Evolutionary conservation across 2,888 invertebrate genomes (phyloP), one percentile per base, ranked within the genome.

Genomic region (Zootermopsis nevadensis): DNA sequence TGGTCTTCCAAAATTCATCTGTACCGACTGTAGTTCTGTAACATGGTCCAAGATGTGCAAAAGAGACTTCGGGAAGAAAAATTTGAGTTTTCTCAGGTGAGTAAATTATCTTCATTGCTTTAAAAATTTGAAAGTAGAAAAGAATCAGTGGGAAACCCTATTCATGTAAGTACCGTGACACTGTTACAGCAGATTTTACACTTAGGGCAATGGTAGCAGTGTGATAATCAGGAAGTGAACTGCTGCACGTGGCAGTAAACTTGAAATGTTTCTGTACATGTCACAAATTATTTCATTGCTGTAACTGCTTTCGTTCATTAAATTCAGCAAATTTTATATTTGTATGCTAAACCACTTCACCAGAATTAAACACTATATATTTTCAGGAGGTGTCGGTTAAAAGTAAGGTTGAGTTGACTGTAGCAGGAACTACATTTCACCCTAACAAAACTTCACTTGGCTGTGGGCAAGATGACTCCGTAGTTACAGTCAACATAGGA

Each of bases 21-120:
- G 86, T 81, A 79, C 31, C 53, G 86, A 86, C 35, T 86, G 86
- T 83, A 85, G 80, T 86, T 86, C 82, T 86, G 85, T 84, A 83
- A 85, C 53, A 83, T 85, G 83, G 85, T 86, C 24, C 85, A 86
- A 84, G 82, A 84, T 76, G 86, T 85, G 19, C 86, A 86, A 69
- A 83, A 84, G 76, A 77, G 35, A 53, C 80, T 83, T 24, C 77
- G 80, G 42, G 35, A 80, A 27, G 84, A 84, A 76, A 84, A 72
- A 38, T 27, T 67, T 0, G 53, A 48, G 7, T 60, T 83, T 74
- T 31, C 8, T 35, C 33, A 79, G 72, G 82, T 84, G 79, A 82
- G 74, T 15, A 48, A 48, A 1, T 48, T 15, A 4, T 6, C 48
- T 48, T 4, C 48, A 48, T 1, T 48, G 48, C 19, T 1, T 19